A percentile compares a stretch with the other conserved stretches of the same genome.
These are phyloP conservation scores for Melinopterus prodromus DNA, from an alignment of 2,888 invertebrate species.

Conservation along the genomic window DNA sequence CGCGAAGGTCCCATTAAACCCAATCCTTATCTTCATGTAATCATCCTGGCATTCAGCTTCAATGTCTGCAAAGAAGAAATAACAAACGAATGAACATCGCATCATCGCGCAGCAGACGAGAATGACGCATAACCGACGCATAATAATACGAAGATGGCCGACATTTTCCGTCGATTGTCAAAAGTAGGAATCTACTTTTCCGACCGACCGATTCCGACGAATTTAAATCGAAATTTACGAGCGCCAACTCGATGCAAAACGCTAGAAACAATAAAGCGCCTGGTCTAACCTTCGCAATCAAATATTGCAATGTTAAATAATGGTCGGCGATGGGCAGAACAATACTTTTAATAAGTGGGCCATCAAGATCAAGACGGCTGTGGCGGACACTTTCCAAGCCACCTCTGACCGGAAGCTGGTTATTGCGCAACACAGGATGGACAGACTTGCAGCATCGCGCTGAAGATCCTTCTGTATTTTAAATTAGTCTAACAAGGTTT, in stretches of 20 bases:
- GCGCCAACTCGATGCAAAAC: not conserved
- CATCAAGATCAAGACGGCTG: constrained; percentile 27
- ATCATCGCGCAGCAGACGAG: not conserved
- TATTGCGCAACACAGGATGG: constrained; percentile 43
- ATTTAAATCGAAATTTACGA: not conserved
- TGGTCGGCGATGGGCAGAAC: constrained; percentile 23
- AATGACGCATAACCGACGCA: not conserved
- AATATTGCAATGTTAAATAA: constrained; percentile 12
- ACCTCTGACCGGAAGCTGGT: not conserved
- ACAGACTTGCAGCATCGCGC: constrained; percentile 47
- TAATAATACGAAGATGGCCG: not conserved
- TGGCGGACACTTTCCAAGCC: not conserved
- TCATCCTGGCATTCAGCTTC: constrained; percentile 96
- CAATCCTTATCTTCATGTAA: constrained; percentile 93
- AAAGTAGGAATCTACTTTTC: not conserved
- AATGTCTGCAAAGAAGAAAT: constrained; percentile 73
- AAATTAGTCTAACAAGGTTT: constrained; percentile 17
- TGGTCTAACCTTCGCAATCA: constrained; percentile 15
- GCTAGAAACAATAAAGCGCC: not conserved
- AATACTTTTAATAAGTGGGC: constrained; percentile 36
- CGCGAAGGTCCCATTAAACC: constrained; percentile 90
- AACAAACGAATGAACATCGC: not conserved
- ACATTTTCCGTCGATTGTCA: constrained; percentile 4
- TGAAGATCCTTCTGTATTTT: constrained; percentile 10
- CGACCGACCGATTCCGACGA: not conserved